phyloP scores from a whole-genome alignment of 2,888 invertebrate genomes.

The Cloeon dipterum region DNA sequence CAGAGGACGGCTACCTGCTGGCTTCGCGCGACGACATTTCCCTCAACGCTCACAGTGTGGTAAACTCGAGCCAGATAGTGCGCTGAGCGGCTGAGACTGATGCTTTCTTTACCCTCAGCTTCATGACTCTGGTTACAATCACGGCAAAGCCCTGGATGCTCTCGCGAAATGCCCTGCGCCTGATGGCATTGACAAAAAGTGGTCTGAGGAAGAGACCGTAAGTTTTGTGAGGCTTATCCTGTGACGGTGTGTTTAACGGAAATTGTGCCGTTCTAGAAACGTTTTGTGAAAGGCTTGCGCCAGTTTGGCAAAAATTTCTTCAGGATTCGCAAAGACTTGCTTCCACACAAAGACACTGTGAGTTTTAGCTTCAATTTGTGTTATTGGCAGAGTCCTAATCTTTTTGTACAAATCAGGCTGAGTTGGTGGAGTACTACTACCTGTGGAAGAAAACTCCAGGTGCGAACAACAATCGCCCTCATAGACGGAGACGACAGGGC shows the following conservation, averaged over 20 bases:
- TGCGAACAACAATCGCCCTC: constrained; percentile 88
- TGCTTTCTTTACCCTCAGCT: constrained; percentile 28
- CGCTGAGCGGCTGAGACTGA: neutral
- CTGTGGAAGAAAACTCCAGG: constrained; percentile 99
- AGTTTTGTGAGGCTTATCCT: no score
- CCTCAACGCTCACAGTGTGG: constrained; percentile 86
- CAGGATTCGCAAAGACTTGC: constrained; percentile 83
- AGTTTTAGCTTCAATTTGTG: constrained; percentile 13
- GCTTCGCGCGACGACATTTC: constrained; percentile 95
- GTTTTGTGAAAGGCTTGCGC: constrained; percentile 93
- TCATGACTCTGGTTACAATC: constrained; percentile 91
- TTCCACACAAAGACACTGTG: constrained; percentile 91
- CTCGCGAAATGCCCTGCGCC: constrained; percentile 93
- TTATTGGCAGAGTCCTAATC: neutral
- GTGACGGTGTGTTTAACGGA: neutral
- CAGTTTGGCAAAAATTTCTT: constrained; percentile 99
- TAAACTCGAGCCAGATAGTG: constrained; percentile 24
- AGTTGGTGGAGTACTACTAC: constrained; percentile 96
- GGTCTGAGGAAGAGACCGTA: constrained; percentile 89
- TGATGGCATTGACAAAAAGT: constrained; percentile 91
- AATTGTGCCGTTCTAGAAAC: constrained; percentile 50
- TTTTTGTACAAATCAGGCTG: constrained; percentile 32
- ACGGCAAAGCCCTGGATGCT: constrained; percentile 85
- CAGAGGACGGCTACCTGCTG: constrained; percentile 91
- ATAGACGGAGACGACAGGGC: constrained; percentile 59